phyloP scores from a whole-genome alignment of 2,888 invertebrate species.

The Tortricodes alternella region DNA sequence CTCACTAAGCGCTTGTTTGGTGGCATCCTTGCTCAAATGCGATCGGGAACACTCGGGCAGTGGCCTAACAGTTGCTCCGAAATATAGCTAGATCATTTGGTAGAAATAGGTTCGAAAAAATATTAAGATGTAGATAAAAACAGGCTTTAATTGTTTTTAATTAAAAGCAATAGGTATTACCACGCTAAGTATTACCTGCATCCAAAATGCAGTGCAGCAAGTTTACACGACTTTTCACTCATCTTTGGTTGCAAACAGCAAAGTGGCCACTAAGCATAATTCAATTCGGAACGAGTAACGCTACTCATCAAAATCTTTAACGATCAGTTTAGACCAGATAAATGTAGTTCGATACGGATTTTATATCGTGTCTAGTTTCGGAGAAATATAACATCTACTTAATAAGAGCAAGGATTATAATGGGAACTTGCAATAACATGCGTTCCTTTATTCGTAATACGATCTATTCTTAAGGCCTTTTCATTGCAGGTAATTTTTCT shows the following conservation, averaged over 20 bases:
- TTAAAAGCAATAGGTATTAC: too few relatives aligned
- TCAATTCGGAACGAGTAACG: too few relatives aligned
- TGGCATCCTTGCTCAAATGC: conserved; percentile 58
- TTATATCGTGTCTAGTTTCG: conserved; percentile 23
- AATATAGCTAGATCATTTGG: too few relatives aligned
- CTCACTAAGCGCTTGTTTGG: conserved; percentile 51
- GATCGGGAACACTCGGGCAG: conserved; percentile 45
- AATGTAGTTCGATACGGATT: conserved; percentile 17
- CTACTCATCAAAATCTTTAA: not conserved
- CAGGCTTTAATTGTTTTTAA: too few relatives aligned
- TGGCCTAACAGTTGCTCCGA: conserved; percentile 35
- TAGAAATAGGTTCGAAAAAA: too few relatives aligned
- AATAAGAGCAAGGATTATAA: conserved; percentile 9
- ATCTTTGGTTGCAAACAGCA: too few relatives aligned
- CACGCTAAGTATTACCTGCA: too few relatives aligned
- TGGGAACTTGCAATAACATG: not conserved
- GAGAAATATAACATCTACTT: too few relatives aligned
- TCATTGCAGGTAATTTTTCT: not conserved
- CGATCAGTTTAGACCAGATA: conserved; percentile 26
- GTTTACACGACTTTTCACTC: too few relatives aligned
- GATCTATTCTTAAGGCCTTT: not conserved
- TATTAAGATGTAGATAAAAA: too few relatives aligned
- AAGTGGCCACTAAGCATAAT: too few relatives aligned
- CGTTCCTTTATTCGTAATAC: conserved; percentile 1
- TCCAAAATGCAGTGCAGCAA: too few relatives aligned